Base-by-base conservation (phyloP, 2,888 invertebrate species). In the Leptinotarsa peninsularis region DNA sequence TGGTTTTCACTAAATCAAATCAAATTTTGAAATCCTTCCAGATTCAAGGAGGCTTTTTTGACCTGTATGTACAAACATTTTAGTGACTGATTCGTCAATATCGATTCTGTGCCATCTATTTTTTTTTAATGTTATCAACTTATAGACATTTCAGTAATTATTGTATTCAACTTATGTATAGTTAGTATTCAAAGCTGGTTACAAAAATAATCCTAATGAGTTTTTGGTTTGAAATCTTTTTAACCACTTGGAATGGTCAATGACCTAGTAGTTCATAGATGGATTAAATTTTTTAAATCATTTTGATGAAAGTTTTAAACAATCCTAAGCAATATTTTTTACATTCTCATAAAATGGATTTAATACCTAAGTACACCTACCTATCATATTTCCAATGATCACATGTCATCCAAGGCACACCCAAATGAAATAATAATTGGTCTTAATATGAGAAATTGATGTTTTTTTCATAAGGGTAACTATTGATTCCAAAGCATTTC, bases 331-430 rank as follows among this genome's bases (percentile, higher is more conserved):
- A 43, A 10, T 43, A 10, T 23, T 1, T 10, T 43, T 43, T 43
- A 43, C 43, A 43, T 3, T 43, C 43, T 43, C 43, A 17, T 17
- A 52, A 52, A 4, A 4, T 43, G 43, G 10, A 1, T 13, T 13
- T 5, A 52, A n/a, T 58, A 27, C 14, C 21, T 21, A 58, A 81
- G 23, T 23, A 5, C 23, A 58, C 58, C 58, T 21, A 58, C 23
- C 18, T 54, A 52, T 69, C 66, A 50, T 67, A 56, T 50, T 58
- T 33, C 49, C 17, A 67, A 66, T 82, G 82, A 86, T 88, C 88
- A 88, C 88, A 88, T 88, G 88, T 86, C 85, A 84, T 82, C 79
- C 43, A 73, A 85, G 87, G 87, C 87, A 87, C 88, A 86, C 88
- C 88, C 88, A 13, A 58, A 21, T 15, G 15, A 4, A 17, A 58